Base-by-base conservation (phyloP, 2,888 invertebrate genomes). In the Crossocerus cetratus region DNA sequence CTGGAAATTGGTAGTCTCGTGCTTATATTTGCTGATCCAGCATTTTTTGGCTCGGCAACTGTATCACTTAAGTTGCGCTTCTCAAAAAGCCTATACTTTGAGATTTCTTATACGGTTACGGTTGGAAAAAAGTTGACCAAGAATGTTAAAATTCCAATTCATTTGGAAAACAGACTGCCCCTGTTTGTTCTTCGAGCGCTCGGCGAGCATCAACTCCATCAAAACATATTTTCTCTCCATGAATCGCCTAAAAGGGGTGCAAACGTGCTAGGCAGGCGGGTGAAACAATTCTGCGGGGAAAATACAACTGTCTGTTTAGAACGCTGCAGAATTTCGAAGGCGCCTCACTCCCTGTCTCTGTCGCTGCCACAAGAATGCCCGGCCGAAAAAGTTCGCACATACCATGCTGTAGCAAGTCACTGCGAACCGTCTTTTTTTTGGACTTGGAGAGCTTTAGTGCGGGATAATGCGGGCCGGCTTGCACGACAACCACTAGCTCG, bases 341-440 rank as follows among this genome's bases (percentile, higher is more conserved):
- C 16, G n/a, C 16, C 23, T 1, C 56, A 56, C 68, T 72, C 62
- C 56, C 59, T 8, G 8, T 53, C 44, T 8, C 1, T 4, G 32
- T 23, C 32, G 59, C 68, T 43, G 18, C 68, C 57, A 23, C 63
- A 68, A 72, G 60, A 63, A 72, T 64, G 32, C 32, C 32, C 5
- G 32, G 32, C 32, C 11, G 32, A 64, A 72, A 72, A 23, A 68
- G 63, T 56, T 49, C 21, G 67, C 14, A 23, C 23, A 20, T 44
- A n/a, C 55, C 42, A 57, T 32, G 60, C 60, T 8, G 43, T 45
- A 60, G 73, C 63, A 68, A 63, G 74, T 72, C 74, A 60, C 59
- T n/a, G 72, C 44, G 71, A 67, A 72, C 57, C 62, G 49, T 67
- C 54, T 58, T 45, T 63, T 63, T 74, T 74, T 68, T 67, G 13